These are phyloP conservation scores for Monochamus saltuarius DNA, from an alignment of 1,140 invertebrate species.

Conservation along the genomic window DNA sequence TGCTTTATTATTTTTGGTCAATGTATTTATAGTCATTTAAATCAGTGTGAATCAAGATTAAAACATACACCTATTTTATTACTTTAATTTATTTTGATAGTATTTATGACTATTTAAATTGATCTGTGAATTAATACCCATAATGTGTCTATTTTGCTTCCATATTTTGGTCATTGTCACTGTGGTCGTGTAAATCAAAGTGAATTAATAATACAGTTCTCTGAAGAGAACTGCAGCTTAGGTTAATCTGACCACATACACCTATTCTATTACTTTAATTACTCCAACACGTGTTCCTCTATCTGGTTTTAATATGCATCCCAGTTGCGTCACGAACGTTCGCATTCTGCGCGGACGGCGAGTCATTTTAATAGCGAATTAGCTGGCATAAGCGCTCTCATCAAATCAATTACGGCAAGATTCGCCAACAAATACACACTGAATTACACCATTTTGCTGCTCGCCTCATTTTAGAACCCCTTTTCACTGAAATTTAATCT, in stretches of 20 bases:
- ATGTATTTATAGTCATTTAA: too few species aligned
- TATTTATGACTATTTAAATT: too few species aligned
- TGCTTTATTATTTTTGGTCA: too few species aligned
- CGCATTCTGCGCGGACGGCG: not conserved
- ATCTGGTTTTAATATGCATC: constrained; percentile 39
- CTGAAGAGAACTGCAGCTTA: too few species aligned
- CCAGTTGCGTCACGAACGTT: constrained; percentile 27
- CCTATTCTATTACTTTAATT: constrained; percentile 41
- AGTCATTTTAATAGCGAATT: constrained; percentile 39
- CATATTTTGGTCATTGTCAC: too few species aligned
- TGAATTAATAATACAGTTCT: too few species aligned
- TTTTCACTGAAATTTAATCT: constrained; percentile 39
- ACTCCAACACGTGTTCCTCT: constrained; percentile 35
- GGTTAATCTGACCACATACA: constrained; percentile 17
- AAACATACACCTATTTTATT: too few species aligned
- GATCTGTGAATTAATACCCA: too few species aligned
- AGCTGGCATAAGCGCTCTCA: constrained; percentile 32
- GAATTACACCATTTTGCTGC: constrained; percentile 36
- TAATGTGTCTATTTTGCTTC: too few species aligned
- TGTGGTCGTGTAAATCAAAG: too few species aligned
- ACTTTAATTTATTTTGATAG: too few species aligned
- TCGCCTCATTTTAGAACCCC: constrained; percentile 24
- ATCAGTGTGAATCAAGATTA: too few species aligned
- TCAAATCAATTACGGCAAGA: constrained; percentile 38
- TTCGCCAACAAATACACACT: constrained; percentile 38